phyloP scores from a whole-genome alignment of 1,140 invertebrate species.

The Notospermus geniculatus region DNA sequence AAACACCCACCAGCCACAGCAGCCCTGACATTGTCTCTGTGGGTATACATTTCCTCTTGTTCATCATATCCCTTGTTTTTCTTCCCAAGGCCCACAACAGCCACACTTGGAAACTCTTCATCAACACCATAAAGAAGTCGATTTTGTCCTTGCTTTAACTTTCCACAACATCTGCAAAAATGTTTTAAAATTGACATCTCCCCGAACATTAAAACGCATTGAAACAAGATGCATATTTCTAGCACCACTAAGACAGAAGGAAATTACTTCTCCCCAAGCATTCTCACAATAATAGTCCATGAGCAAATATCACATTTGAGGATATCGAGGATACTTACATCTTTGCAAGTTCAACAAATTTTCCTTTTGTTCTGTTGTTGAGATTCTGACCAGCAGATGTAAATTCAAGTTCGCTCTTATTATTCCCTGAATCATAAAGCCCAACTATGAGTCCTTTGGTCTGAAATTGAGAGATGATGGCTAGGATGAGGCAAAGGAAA shows the following conservation, averaged over 20 bases:
- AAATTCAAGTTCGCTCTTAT: slow-evolving; percentile 50
- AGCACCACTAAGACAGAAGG: too few species aligned
- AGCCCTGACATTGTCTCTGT: slow-evolving; percentile 67
- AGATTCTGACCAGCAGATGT: slow-evolving; percentile 59
- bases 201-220: slow-evolving; percentile 3
- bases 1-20: slow-evolving; percentile 74
- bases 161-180: not conserved
- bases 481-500: too few species aligned
- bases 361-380: slow-evolving; percentile 57
- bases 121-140: slow-evolving; percentile 66
- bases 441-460: slow-evolving; percentile 63
- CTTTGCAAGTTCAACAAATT: slow-evolving; percentile 57
- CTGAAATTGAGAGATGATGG: slow-evolving; percentile 31
- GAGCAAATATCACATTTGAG: not conserved
- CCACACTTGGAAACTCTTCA: slow-evolving; percentile 63
- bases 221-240: too few species aligned
- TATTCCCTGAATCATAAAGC: slow-evolving; percentile 54
- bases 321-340: slow-evolving; percentile 57
- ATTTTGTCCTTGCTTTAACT: slow-evolving; percentile 64
- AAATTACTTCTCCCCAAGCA: too few species aligned
- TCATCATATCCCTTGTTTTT: slow-evolving; percentile 63
- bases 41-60: slow-evolving; percentile 68
- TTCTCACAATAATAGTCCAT: too few species aligned
- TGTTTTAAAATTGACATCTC: not conserved
- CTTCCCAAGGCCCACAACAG: slow-evolving; percentile 73